Conservation (phyloP, 2,797 vertebrate species). For the Sebastes cheni region DNA sequence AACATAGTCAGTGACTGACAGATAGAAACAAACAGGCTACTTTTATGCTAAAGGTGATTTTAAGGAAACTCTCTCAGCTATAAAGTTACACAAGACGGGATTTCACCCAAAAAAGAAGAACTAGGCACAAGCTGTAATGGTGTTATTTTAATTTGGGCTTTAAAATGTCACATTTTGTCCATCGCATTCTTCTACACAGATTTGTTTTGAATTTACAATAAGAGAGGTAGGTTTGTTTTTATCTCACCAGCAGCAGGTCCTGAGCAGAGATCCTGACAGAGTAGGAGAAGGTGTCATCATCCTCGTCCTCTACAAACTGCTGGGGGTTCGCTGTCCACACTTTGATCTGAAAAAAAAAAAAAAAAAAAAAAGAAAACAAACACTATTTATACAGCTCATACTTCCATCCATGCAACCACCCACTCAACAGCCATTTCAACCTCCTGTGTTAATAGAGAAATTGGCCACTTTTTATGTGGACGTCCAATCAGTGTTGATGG, state of each 20-base stretch:
- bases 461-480: too few species aligned
- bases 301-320: slow-evolving; percentile 98
- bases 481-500: too few species aligned
- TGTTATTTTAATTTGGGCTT: background rate
- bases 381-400: background rate
- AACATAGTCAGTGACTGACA: background rate
- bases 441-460: too few species aligned
- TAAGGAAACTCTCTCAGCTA: background rate
- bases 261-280: slow-evolving; percentile 97
- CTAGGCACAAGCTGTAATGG: background rate
- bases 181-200: background rate
- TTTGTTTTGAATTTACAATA: background rate
- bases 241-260: slow-evolving; percentile 93
- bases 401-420: background rate
- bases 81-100: background rate
- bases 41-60: background rate
- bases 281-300: slow-evolving; percentile 98
- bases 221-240: background rate
- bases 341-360: slow-evolving; percentile 87
- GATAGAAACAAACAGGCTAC: background rate
- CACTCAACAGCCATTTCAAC: background rate
- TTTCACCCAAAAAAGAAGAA: background rate
- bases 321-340: slow-evolving; percentile 98
- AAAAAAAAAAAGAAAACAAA: background rate
- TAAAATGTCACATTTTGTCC: background rate